Conservation (phyloP, 2,113 vertebrate species). For the Heterochromis multidens region DNA sequence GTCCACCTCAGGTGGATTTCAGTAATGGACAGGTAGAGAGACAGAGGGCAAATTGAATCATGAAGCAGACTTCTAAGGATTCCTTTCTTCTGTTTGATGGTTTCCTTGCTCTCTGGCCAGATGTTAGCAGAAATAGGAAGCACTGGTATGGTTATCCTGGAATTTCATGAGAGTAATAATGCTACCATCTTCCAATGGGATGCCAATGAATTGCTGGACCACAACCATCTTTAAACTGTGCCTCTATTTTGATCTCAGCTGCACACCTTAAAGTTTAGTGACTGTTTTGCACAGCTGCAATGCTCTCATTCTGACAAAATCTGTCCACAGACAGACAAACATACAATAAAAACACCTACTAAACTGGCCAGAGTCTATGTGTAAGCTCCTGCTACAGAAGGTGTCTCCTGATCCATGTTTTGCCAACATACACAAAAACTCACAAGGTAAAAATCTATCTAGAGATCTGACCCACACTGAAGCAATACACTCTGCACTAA, state of each 20-base stretch:
- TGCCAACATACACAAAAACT: neutral
- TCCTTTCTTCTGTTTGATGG: neutral
- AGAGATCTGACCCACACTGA: neutral
- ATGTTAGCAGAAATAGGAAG: neutral
- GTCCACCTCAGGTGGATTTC: neutral
- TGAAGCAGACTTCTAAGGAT: neutral
- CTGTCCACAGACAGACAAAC: neutral
- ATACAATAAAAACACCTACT: neutral
- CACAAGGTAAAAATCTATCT: neutral
- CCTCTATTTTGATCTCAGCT: neutral
- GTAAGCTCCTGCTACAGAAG: no score
- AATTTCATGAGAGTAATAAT: neutral
- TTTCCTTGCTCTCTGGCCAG: neutral
- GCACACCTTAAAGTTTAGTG: neutral
- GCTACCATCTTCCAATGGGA: neutral
- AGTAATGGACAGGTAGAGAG: constrained; percentile 19
- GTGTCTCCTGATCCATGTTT: neutral
- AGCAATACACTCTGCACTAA: neutral
- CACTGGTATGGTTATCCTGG: neutral
- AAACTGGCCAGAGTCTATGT: neutral
- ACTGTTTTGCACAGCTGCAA: neutral
- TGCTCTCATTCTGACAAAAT: neutral
- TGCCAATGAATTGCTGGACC: neutral
- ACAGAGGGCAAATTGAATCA: neutral
- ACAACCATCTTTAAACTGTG: neutral